phyloP scores from a whole-genome alignment of 2,113 vertebrate species.

The Otolemur garnettii region DNA sequence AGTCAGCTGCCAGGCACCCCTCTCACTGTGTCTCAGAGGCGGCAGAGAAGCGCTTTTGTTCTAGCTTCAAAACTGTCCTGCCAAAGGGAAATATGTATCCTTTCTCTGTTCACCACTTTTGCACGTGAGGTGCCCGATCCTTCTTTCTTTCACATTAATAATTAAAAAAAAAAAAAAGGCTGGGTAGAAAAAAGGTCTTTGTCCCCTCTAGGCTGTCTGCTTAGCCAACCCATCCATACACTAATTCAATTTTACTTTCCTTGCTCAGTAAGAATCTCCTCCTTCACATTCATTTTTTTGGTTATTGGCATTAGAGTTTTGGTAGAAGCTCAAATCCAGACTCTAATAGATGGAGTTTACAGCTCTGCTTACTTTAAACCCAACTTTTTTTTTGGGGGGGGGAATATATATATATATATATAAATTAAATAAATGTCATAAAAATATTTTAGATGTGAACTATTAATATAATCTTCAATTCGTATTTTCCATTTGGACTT shows the following conservation, averaged over 20 bases:
- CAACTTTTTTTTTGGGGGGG: not conserved
- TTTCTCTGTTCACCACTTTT: conserved; percentile 46
- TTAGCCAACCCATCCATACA: conserved; percentile 58
- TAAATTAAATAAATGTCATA: not conserved
- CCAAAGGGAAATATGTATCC: conserved; percentile 31
- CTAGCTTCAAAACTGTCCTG: conserved; percentile 22
- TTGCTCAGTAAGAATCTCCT: not conserved
- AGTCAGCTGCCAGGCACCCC: conserved; percentile 60
- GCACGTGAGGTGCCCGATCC: conserved; percentile 35
- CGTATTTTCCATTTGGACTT: not conserved
- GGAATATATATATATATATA: not conserved
- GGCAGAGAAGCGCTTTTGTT: conserved; percentile 45
- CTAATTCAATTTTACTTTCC: conserved; percentile 66
- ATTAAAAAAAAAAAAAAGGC: conserved; percentile 56
- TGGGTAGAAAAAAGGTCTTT: conserved; percentile 67
- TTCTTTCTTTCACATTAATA: conserved; percentile 55
- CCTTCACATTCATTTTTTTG: conserved; percentile 65
- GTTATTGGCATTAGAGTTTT: conserved; percentile 66
- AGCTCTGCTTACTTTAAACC: not conserved
- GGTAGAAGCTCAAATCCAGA: conserved; percentile 71
- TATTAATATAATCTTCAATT: not conserved
- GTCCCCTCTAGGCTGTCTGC: conserved; percentile 70
- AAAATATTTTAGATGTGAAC: not conserved
- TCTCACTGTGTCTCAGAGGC: conserved; percentile 55
- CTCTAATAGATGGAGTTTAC: not conserved